Evolutionary conservation across 2,888 invertebrate genomes (phyloP), one percentile per base, ranked within the genome.

Genomic region (Epicampocera succincta): DNA sequence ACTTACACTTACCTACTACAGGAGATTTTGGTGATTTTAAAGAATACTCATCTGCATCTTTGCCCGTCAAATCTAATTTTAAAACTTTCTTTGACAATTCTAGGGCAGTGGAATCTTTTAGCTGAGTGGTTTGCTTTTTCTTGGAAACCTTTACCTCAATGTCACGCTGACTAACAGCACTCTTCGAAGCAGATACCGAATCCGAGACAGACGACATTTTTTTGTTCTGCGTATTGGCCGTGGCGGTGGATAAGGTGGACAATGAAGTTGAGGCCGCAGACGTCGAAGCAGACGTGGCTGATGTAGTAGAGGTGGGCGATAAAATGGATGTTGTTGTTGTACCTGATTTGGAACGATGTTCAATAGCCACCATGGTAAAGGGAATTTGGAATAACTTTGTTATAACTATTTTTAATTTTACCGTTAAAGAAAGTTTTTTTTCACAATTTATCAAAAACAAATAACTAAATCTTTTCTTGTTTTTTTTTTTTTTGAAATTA

Each of bases 81-180:
- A 91, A 86, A 5, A 89, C 87, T 83, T 89, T 89, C 77, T 89
- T 90, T 40, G 88, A 87, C 46, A 90, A 81, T 75, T 90, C 88
- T 66, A 88, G 85, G 61, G 87, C 87, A 65, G 87, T 85, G 1
- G 74, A 77, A 25, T 88, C 87, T 83, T 85, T 85, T n/a, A n/a
- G n/a, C 73, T 87, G 85, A n/a, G 11, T 46, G 9, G 58, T 48
- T 11, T 29, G 6, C 9, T 82, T 82, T 13, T 87, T 88, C 63
- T 86, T 89, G 50, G 92, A 91, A 76, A 93, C 92, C 87, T 92
- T 90, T 56, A 93, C 91, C 85, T 93, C 93, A 61, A 93, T 92
- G 52, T 93, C 93, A 82, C 93, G 92, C 86, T 93, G 93, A 84
- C 93, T 93, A 60, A 93, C 92, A 29, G 93, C 93, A 84, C 93